phyloP scores from a whole-genome alignment of 2,113 vertebrate genomes.

The Hippocampus guttulatus region DNA sequence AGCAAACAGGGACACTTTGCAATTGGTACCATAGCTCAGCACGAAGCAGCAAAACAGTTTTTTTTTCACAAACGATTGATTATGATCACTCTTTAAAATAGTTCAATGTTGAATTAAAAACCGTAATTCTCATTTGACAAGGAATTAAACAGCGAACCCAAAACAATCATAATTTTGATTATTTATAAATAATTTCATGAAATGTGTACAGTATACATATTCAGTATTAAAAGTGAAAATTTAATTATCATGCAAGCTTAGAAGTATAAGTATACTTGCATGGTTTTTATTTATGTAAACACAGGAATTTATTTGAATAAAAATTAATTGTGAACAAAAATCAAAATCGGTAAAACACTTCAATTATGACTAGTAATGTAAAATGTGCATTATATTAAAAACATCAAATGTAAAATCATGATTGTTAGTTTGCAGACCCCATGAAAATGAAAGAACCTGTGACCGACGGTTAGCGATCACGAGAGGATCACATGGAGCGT shows the following conservation, averaged over 20 bases:
- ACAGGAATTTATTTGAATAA: no score
- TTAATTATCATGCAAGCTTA: no score
- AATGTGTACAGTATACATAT: no score
- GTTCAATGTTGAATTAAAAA: background rate
- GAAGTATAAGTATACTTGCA: no score
- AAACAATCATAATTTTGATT: background rate
- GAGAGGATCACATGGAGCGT: slow-evolving; percentile 2
- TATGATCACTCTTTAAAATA: background rate
- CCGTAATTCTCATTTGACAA: no score
- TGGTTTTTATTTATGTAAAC: background rate
- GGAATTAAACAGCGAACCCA: background rate
- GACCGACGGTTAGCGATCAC: slow-evolving; percentile 1
- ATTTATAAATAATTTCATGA: background rate
- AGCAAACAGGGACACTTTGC: background rate
- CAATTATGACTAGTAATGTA: no score
- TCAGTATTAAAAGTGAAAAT: no score
- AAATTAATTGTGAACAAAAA: no score
- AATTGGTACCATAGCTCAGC: background rate
- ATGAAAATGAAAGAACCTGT: background rate
- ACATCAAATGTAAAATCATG: background rate
- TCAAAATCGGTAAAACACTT: no score
- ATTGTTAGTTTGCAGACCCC: background rate
- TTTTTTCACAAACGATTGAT: background rate
- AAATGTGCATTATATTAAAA: background rate
- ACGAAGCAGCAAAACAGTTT: background rate